Evolutionary conservation across 1,140 invertebrate species (phyloP), one percentile per base, ranked within the genome.

Genomic region (Ceratosolen fusciceps): DNA sequence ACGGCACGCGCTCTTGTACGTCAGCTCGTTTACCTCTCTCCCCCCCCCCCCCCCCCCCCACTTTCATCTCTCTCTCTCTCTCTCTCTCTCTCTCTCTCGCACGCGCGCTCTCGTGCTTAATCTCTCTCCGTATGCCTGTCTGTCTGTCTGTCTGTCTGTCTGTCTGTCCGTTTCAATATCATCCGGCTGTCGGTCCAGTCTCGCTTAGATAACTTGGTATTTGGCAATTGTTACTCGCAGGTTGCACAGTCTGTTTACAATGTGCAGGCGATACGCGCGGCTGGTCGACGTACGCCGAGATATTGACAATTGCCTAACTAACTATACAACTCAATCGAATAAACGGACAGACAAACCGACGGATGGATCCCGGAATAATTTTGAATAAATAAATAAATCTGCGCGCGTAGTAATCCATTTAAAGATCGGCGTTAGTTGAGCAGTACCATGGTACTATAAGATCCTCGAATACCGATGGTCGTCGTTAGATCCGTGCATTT

Each of bases 201-300:
- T n/a, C 29, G 16, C 19, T 34, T 34, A 31, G 29, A 14, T 62
- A 62, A 34, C 58, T 62, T 26, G 29, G n/a, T 60, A 58, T 58
- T 37, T n/a, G 54, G 34, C 29, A 43, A 68, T 72, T 72, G 49
- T 56, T 52, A 2, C 34, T 62, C 39, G 58, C 73, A 74, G 58
- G n/a, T 43, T 31, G 43, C 19, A 12, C 68, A 71, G 2, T 3
- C 43, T 49, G 43, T 60, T 49, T 74, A 21, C 39, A 39, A 19
- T 24, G 37, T 24, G 37, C 26, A 21, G 37, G n/a, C 34, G 37
- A 24, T n/a, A 67, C n/a, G 65, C 65, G 65, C 26, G 34, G 65
- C 19, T 67, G 65, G 43, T 34, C 37, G 14, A 37, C 31, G 31
- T n/a, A 0, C n/a, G 12, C 21, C 24, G 8, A 58, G 54, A 58